phyloP scores from a whole-genome alignment of 2,797 vertebrate species.

The Sebastiscus albofasciatus region DNA sequence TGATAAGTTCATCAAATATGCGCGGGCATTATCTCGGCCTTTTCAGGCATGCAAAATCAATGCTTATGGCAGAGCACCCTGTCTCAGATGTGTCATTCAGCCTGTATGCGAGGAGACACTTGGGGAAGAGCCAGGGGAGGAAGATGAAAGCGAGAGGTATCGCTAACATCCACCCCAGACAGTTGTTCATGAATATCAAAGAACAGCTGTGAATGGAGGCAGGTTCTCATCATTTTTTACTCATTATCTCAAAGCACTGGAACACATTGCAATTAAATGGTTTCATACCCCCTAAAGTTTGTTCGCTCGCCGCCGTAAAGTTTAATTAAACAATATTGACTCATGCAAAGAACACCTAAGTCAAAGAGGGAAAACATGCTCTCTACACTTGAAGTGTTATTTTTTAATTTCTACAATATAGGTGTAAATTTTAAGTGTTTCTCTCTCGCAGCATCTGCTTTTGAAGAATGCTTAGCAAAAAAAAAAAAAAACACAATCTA shows the following conservation, averaged over 20 bases:
- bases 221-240: slow-evolving; percentile 74
- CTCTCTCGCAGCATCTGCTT: slow-evolving; percentile 19
- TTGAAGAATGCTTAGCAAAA: slow-evolving; percentile 38
- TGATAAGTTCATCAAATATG: slow-evolving; percentile 80
- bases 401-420: not conserved
- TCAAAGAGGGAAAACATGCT: slow-evolving; percentile 18
- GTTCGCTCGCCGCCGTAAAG: slow-evolving; percentile 20
- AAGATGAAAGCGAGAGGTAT: slow-evolving; percentile 86
- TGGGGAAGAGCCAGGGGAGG: slow-evolving; percentile 81
- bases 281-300: slow-evolving; percentile 66
- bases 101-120: slow-evolving; percentile 78
- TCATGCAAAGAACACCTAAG: slow-evolving; percentile 20
- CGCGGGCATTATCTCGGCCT: slow-evolving; percentile 74
- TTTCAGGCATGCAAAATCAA: slow-evolving; percentile 82
- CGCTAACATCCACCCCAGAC: slow-evolving; percentile 84
- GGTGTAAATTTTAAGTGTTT: slow-evolving; percentile 6
- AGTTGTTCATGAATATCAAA: slow-evolving; percentile 91
- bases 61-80: slow-evolving; percentile 59
- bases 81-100: slow-evolving; percentile 79
- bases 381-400: not conserved
- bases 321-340: slow-evolving; percentile 66
- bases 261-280: slow-evolving; percentile 74
- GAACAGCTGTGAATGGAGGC: slow-evolving; percentile 84
- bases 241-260: slow-evolving; percentile 73
- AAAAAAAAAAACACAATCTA: slow-evolving; percentile 28